Base-by-base conservation (phyloP, 2,888 invertebrate genomes). In the Lepidocyrtinus sp. region DNA sequence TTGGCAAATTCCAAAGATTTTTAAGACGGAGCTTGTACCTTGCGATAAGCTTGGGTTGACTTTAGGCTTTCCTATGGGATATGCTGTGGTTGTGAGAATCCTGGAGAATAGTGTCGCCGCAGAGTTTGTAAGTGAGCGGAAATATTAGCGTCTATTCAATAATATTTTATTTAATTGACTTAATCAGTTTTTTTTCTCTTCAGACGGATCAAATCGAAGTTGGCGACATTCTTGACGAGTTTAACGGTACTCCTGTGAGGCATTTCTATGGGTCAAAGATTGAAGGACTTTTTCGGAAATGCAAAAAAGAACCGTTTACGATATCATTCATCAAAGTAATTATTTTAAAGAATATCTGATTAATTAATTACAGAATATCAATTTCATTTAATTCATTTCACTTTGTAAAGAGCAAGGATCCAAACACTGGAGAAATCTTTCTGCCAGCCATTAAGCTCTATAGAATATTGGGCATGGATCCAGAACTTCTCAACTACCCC, bases 181-280 rank as follows among this genome's bases (percentile, higher is more conserved):
- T 9, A 12, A 24, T 65, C 22, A 22, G 15, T n/a, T 15, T 64
- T 64, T 55, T 22, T 67, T 24, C 9, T 9, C n/a, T 55, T 0
- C 21, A 75, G 80, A 45, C 69, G 17, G 90, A 90, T 75, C 91
- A 91, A 87, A 90, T 93, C 55, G 89, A 90, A 87, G 88, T 91
- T 45, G 93, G 93, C 2, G 93, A 93, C 87, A 88, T 93, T 22
- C 87, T 93, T 71, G 92, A 92, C 86, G 92, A 91, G 85, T 89
- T 93, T 85, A 92, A 92, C 87, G 91, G 90, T n/a, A 89, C 89
- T 73, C 88, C 89, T 12, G 89, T 91, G 71, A 89, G 89, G 71
- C 88, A 89, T 3, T 88, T 88, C 59, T 89, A 88, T 21, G 90
- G 90, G 84, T 90, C 91, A 2, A 90, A 90, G 76, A 87, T 92